phyloP scores from a whole-genome alignment of 37 sponge, comb jelly and placozoan genomes.

The Spongilla lacustris region DNA sequence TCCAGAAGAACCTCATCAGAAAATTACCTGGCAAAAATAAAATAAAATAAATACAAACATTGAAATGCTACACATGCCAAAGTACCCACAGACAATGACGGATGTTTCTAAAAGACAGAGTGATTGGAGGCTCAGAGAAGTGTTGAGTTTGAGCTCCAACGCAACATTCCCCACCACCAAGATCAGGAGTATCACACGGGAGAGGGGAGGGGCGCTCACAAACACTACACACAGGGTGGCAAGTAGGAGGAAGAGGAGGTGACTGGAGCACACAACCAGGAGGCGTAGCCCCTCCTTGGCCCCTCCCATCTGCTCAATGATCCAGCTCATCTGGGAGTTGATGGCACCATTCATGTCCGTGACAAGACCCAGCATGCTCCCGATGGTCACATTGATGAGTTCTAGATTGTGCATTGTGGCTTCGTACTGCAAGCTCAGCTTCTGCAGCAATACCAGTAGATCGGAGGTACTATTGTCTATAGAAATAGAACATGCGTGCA shows the following conservation, averaged over 20 bases:
- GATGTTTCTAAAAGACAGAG: slow-evolving; percentile 20
- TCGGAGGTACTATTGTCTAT: slow-evolving; percentile 51
- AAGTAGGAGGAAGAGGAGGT: slow-evolving; percentile 58
- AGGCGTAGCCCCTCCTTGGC: slow-evolving; percentile 37
- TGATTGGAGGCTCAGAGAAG: slow-evolving; percentile 12
- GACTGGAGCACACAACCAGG: slow-evolving; percentile 13
- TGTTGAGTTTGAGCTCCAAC: slow-evolving; percentile 11
- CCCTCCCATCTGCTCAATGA: slow-evolving; percentile 63
- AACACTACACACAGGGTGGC: slow-evolving; percentile 44
- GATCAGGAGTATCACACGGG: slow-evolving; percentile 40
- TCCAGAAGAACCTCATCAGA: background rate
- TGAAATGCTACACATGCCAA: too few species aligned
- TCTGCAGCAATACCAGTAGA: slow-evolving; percentile 19
- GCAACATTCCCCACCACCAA: slow-evolving; percentile 37
- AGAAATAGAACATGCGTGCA: too few species aligned
- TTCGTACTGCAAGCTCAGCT: slow-evolving; percentile 57
- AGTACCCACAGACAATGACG: slow-evolving; percentile 25
- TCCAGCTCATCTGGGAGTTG: slow-evolving; percentile 58
- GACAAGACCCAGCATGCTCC: slow-evolving; percentile 34
- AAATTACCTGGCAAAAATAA: slow-evolving; percentile 15
- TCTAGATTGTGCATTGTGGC: slow-evolving; percentile 56
- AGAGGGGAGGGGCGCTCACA: slow-evolving; percentile 39
- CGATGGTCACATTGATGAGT: slow-evolving; percentile 53
- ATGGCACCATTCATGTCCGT: slow-evolving; percentile 32
- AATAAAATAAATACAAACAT: background rate